phyloP scores from a whole-genome alignment of 2,797 vertebrate species.

The Caiman crocodilus region DNA sequence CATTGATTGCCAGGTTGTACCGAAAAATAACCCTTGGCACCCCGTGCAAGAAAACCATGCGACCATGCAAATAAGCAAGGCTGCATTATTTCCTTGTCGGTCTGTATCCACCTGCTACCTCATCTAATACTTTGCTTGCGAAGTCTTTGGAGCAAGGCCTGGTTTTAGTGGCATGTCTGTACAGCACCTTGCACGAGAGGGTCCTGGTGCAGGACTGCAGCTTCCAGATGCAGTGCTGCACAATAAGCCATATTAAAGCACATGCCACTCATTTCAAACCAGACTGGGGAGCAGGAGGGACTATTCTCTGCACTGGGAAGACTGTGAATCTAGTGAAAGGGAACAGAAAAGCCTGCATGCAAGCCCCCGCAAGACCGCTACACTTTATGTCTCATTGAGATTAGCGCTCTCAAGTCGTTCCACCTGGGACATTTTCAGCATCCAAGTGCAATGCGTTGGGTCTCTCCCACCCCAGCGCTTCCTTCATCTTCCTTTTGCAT shows the following conservation, averaged over 20 bases:
- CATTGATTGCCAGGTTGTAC: background rate
- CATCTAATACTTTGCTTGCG: background rate
- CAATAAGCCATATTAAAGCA: background rate
- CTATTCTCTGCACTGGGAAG: fast-evolving
- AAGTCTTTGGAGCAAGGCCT: background rate
- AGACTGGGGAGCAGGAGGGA: background rate
- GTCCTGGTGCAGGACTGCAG: background rate
- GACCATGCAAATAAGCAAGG: background rate
- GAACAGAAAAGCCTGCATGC: background rate
- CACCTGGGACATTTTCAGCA: background rate
- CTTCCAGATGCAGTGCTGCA: background rate
- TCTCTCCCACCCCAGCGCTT: background rate
- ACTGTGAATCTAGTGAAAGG: background rate
- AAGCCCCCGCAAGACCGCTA: fast-evolving
- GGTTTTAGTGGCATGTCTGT: background rate
- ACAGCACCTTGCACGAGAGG: background rate
- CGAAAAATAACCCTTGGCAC: too few species aligned
- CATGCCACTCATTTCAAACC: fast-evolving
- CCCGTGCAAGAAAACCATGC: too few species aligned
- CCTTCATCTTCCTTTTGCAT: conserved; percentile 12
- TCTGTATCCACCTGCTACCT: background rate
- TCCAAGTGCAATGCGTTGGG: conserved; percentile 10
- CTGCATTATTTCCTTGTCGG: background rate
- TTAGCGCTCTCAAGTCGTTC: background rate
- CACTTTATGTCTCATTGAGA: background rate